Evolutionary conservation across 1,140 invertebrate species (phyloP), one percentile per base, ranked within the genome.

Genomic region (Monochamus saltuarius): DNA sequence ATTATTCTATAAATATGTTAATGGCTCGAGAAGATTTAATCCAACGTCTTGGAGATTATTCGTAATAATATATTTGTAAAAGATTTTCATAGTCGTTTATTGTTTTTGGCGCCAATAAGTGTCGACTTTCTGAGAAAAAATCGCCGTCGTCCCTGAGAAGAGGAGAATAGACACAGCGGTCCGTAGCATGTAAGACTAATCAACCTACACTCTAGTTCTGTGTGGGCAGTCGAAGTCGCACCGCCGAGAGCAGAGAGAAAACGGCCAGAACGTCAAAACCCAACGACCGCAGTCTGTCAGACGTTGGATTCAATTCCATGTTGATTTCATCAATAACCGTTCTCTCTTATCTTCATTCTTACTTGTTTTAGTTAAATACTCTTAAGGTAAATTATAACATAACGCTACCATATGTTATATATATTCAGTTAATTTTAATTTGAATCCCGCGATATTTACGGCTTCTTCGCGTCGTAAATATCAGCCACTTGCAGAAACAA

Each of bases 141-240:
- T 40, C 13, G 40, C 42, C 37, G 52, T 14, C 37, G 22, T 42
- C 37, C 8, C 39, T 22, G 16, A 46, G 55, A 58, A 56, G 55
- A 62, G 39, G 56, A 58, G 47, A 62, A 61, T 61, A 55, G 52
- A 61, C 55, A 37, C 56, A 61, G 61, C 50, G 61, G 61, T 58
- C 58, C 54, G 45, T 51, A 58, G 55, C 61, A 59, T 63, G 55
- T 63, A 63, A 63, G 56, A 63, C 61, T 63, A 63, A 63, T 63
- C 61, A 59, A 52, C 61, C 61, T 63, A 63, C 61, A 63, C 61
- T 63, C 49, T 55, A 53, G 56, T 59, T 63, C 53, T 59, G 61
- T 59, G 61, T 63, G 61, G 61, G 61, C 53, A 43, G 52, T 42
- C 52, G 50, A 39, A 63, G 61, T 59, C 40, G 56, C 59, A 63